Evolutionary conservation across 1,140 invertebrate species (phyloP).

Genomic region (Himalopsyche phryganea): DNA sequence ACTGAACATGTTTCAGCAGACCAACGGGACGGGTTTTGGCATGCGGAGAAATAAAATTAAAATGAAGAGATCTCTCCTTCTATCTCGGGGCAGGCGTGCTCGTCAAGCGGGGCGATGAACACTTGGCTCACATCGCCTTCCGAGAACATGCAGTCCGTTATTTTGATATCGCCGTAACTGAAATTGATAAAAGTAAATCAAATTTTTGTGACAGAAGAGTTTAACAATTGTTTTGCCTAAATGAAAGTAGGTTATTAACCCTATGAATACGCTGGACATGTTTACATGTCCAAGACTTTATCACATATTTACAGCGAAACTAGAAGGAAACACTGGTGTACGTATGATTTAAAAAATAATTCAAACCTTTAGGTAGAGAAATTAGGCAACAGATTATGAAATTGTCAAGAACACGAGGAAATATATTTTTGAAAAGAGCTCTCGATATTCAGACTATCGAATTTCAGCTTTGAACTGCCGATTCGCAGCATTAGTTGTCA

Average conservation of each 20-base stretch:
- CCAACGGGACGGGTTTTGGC: too few relatives aligned
- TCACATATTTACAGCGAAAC: not conserved
- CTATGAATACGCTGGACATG: too few relatives aligned
- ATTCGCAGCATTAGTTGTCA: too few relatives aligned
- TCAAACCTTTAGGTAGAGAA: too few relatives aligned
- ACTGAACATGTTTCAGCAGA: too few relatives aligned
- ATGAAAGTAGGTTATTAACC: not conserved
- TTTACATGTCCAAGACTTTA: not conserved
- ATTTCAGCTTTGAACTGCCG: too few relatives aligned
- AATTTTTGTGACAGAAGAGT: not conserved
- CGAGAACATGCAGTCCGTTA: slow-evolving; percentile 21
- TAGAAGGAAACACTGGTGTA: not conserved
- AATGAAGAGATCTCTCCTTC: slow-evolving; percentile 10
- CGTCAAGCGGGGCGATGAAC: slow-evolving; percentile 22
- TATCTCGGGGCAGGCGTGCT: slow-evolving; percentile 23
- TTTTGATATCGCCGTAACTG: slow-evolving; percentile 19
- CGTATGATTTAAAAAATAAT: too few relatives aligned
- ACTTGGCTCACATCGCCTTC: slow-evolving; percentile 13
- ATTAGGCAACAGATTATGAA: too few relatives aligned
- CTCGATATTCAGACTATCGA: too few relatives aligned
- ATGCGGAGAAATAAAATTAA: too few relatives aligned
- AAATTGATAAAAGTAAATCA: not conserved
- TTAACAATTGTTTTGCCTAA: not conserved
- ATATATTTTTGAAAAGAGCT: too few relatives aligned
- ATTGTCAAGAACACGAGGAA: too few relatives aligned